Evolutionary conservation across 2,797 vertebrate species (phyloP), one percentile per base, ranked within the genome.

Genomic region (Erethizon dorsatum): DNA sequence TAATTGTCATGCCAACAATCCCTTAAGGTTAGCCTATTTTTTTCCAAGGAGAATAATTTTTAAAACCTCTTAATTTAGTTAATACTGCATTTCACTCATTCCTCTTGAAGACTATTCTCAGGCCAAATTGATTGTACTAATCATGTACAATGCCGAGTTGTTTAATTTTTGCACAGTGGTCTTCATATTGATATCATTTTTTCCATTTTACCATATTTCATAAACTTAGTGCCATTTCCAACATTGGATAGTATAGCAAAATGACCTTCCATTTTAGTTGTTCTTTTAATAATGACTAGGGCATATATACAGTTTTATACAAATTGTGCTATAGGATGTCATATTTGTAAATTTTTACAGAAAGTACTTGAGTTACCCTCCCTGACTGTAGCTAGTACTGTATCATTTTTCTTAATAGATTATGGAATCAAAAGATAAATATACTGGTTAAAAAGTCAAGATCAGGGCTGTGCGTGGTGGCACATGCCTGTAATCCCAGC

Each of bases 101-200:
- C 7, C 28, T 91, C 41, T 37, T 69, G 41, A 56, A 90, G 50
- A 37, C 73, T 93, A 73, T 86, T 82, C 41, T 82, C 33, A 41
- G 50, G 12, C 26, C 33, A 41, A 52, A 22, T 87, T 84, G 37
- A 93, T 90, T 75, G 33, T n/a, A 75, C 11, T 52, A 57, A 63
- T 87, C 37, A 41, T 65, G 37, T 52, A 31, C 7, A 67, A 18
- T 73, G 82, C 18, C 47, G 22, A 87, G 22, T 85, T 90, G 50
- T 82, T 90, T 90, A 5, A n/a, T 90, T 83, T 91, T 87, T 88
- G 22, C 61, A 88, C 22, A 31, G 77, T 83, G 61, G 52, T 24
- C 45, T 96, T 78, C 88, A 59, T 31, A 63, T 63, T 13, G 45
- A 7, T 90, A 33, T 65, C 41, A 57, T 52, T 87, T 95, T 59